phyloP scores from a whole-genome alignment of 2,113 vertebrate genomes.

The Cyprinus carpio region DNA sequence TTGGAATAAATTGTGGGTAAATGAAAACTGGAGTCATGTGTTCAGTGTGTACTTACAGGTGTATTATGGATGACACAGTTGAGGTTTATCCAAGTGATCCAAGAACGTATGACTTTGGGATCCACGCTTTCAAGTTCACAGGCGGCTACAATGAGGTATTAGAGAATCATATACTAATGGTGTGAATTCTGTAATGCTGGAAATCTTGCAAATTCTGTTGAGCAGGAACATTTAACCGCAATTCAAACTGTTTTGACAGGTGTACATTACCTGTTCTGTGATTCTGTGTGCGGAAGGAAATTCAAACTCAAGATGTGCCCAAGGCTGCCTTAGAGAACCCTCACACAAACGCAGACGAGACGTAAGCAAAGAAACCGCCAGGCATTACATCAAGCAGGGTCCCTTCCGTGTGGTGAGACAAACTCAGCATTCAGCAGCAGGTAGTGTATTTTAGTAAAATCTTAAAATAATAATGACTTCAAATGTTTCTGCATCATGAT shows the following conservation, averaged over 20 bases:
- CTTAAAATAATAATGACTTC: not conserved
- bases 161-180: not conserved
- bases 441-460: not conserved
- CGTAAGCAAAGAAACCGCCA: not conserved
- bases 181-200: not conserved
- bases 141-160: conserved; percentile 71
- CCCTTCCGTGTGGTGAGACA: conserved; percentile 48
- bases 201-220: not conserved
- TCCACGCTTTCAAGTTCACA: conserved; percentile 74
- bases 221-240: not conserved
- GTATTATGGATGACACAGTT: conserved; percentile 63
- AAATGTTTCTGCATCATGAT: not conserved
- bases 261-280: conserved; percentile 58
- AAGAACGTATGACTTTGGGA: conserved; percentile 65
- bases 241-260: conserved; percentile 17
- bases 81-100: conserved; percentile 17
- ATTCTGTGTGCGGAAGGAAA: conserved; percentile 52
- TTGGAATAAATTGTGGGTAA: not conserved
- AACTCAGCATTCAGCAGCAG: not conserved
- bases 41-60: conserved; percentile 60
- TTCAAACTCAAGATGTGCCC: conserved; percentile 49
- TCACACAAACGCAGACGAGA: conserved; percentile 43
- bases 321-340: conserved; percentile 35
- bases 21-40: not conserved
- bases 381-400: conserved; percentile 58